Percentiles rank a stretch among this genome's conserved stretches.
Evolutionary conservation across 2,888 invertebrate genomes (phyloP).

Genomic region (Cosmorhoe ocellata): DNA sequence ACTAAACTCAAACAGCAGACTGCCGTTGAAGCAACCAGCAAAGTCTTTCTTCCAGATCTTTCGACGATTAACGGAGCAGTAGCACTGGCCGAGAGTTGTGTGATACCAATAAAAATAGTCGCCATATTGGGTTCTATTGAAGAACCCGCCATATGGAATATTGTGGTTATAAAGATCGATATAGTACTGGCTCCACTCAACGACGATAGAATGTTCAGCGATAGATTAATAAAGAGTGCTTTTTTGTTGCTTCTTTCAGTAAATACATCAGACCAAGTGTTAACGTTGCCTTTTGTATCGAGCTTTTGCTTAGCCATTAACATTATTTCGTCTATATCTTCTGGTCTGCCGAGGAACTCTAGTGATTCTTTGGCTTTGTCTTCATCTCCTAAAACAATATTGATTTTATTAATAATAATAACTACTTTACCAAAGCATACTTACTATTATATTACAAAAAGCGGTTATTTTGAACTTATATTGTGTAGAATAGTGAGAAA

Average conservation of each 20-base stretch:
- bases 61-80: constrained; percentile 53
- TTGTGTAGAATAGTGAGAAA: no score
- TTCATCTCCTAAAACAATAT: constrained; percentile 40
- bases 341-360: constrained; percentile 42
- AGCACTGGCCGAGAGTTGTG: constrained; percentile 44
- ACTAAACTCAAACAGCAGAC: constrained; percentile 52
- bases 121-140: constrained; percentile 46
- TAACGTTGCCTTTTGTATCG: constrained; percentile 20
- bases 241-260: constrained; percentile 46
- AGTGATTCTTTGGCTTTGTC: constrained; percentile 41
- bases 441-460: no score
- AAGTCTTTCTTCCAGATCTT: constrained; percentile 45
- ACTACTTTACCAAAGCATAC: no score
- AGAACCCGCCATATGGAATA: constrained; percentile 52
- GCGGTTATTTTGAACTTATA: no score
- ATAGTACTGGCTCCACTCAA: constrained; percentile 50
- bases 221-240: constrained; percentile 46
- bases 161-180: constrained; percentile 45
- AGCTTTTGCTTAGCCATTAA: constrained; percentile 30
- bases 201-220: constrained; percentile 45
- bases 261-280: constrained; percentile 48
- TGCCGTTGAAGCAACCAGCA: constrained; percentile 49
- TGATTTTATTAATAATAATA: no score
- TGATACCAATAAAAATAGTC: constrained; percentile 52
- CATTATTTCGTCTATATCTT: constrained; percentile 43